Base-by-base conservation (phyloP, 2,888 invertebrate species). In the Dasypolia templi region DNA sequence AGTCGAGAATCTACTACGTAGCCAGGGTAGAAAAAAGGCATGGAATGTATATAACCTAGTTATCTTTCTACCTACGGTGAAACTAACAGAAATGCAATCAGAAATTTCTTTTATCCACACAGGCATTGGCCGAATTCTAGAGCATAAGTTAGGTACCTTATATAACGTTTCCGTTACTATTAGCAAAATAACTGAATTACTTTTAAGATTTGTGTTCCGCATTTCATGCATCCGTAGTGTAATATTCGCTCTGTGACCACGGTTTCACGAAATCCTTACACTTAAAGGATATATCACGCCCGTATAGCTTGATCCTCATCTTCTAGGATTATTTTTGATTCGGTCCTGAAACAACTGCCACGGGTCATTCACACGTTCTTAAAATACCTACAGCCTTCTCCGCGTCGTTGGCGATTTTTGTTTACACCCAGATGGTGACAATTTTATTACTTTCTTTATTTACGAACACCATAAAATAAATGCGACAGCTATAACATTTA, bases 391-490 rank as follows among this genome's bases (percentile, higher is more conserved):
- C 70, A 59, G 72, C 77, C 76, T 66, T 80, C 82, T 70, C 73
- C 39, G 42, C 78, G 68, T 75, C 81, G 76, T 75, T 83, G 79
- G 75, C 64, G 59, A 70, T 73, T 83, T 82, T 85, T 83, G 73
- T 78, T 79, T 67, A 78, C 62, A n/a, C 71, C 77, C 72, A 65
- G 51, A 79, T 74, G 84, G 86, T 84, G 89, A 87, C 86, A 87
- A 86, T 82, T 87, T 89, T 87, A 90, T 79, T 79, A 79, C 87
- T 79, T 82, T 83, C 84, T 72, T 88, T 87, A 88, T 88, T 89
- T 85, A 89, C 81, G 87, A 74, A 82, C 71, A 77, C 78, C 75
- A 89, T 90, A 89, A 89, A 91, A 89, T 88, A 88, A 86, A 86
- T 77, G 69, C 83, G 86, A 87, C 86, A 70, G 75, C 74, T 69